Conservation (phyloP, 1,140 invertebrate species). For the Pectinophora gossypiella region DNA sequence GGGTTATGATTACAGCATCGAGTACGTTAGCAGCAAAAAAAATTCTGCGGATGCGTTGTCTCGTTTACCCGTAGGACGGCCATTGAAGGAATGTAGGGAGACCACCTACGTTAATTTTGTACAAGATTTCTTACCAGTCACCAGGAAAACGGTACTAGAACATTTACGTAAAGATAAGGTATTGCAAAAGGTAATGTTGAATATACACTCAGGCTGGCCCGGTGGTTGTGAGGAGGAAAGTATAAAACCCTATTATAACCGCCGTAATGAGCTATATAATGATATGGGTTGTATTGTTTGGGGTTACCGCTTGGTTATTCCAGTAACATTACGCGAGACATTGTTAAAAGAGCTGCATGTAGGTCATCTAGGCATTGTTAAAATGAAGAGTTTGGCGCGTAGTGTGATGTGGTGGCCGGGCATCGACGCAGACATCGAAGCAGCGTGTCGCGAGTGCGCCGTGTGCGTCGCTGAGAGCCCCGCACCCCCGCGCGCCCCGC, state of each 20-base stretch:
- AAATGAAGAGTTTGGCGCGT: neutral
- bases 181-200: neutral
- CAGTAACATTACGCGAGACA: neutral
- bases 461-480: neutral
- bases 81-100: neutral
- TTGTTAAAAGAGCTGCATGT: neutral
- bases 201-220: neutral
- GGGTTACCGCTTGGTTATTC: neutral
- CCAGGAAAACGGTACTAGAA: neutral
- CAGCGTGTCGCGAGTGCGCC: neutral
- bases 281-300: neutral
- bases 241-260: neutral
- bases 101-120: neutral
- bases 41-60: slow-evolving; percentile 23
- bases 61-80: too few species aligned
- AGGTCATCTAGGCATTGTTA: neutral
- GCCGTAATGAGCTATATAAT: neutral
- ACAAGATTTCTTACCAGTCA: neutral
- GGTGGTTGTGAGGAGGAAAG: neutral
- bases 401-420: neutral
- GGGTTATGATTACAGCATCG: slow-evolving; percentile 38
- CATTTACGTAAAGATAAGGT: too few species aligned
- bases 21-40: slow-evolving; percentile 25
- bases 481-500: neutral
- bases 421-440: neutral